Base-by-base conservation (phyloP, 1,140 invertebrate genomes). In the Mamestra configurata region DNA sequence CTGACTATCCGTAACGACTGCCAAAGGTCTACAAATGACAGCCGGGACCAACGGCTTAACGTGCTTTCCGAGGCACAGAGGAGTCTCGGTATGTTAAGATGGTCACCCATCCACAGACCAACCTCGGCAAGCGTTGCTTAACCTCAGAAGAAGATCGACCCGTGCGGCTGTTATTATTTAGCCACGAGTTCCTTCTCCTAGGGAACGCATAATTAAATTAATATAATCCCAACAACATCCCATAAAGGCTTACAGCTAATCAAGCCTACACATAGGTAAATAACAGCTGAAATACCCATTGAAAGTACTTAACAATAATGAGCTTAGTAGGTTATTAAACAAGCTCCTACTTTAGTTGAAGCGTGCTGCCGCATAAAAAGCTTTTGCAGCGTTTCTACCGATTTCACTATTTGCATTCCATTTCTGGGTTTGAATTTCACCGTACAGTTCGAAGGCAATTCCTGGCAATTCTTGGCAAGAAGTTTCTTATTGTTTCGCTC, bases 321-420 rank as follows among this genome's bases (percentile, higher is more conserved):
- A 71, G 43, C 15, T 43, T 43, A 37, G 35, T 27, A 57, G 20
- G 35, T n/a, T 64, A 75, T 71, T 31, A 43, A 75, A 75, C 53
- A 75, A 43, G 61, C 72, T 66, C 31, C 27, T 80, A 80, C 85
- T 86, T 88, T 87, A 88, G 85, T 88, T 85, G 73, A 87, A 82
- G 83, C 90, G 88, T 92, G 91, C 86, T 72, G 78, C 83, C 86
- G 91, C 89, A 92, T 91, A 91, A 92, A 91, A 90, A 91, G 85
- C 88, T 88, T 87, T 24, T 55, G 51, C 82, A 85, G 85, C 86
- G 86, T 86, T 83, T 85, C 86, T 84, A 82, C 82, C 82, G 84
- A 80, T 89, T 90, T 88, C 87, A 92, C 92, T 93, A 93, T 92
- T 93, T 92, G 90, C 89, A 89, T 93, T 92, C 86, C 87, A 91